A percentile compares a stretch with the other conserved stretches of the same genome.
These are phyloP conservation scores for Aplocera efformata DNA, from an alignment of 2,888 invertebrate species.

Conservation along the genomic window DNA sequence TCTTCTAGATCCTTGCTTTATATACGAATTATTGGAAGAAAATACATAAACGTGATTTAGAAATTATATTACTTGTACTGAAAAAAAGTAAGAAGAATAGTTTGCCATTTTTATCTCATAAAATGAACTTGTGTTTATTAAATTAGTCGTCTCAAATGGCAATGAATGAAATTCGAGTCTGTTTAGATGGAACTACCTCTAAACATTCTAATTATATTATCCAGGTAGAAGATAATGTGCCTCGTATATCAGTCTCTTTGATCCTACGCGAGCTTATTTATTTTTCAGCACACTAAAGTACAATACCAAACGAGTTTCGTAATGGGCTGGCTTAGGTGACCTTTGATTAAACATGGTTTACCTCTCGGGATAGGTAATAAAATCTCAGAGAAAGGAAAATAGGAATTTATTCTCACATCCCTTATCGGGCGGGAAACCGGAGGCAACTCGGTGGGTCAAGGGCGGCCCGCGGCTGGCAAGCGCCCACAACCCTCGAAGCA, in stretches of 20 bases:
- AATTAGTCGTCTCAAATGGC: too few relatives aligned
- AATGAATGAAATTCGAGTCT: too few relatives aligned
- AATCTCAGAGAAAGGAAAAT: constrained; percentile 23
- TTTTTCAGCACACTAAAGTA: constrained; percentile 8
- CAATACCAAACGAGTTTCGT: constrained; percentile 1
- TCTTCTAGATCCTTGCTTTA: too few relatives aligned
- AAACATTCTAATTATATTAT: too few relatives aligned
- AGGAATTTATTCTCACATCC: constrained; percentile 28
- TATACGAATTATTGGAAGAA: too few relatives aligned
- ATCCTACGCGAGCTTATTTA: background rate
- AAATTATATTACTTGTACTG: too few relatives aligned
- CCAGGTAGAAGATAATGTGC: constrained; percentile 2
- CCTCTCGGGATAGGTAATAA: constrained; percentile 13
- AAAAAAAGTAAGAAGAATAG: too few relatives aligned
- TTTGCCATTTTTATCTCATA: too few relatives aligned
- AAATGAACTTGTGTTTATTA: too few relatives aligned
- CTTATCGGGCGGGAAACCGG: constrained; percentile 40
- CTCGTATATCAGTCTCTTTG: constrained; percentile 1
- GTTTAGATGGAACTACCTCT: too few relatives aligned
- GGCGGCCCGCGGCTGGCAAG: constrained; percentile 47
- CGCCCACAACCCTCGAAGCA: constrained; percentile 32
- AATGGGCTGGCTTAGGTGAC: constrained; percentile 4
- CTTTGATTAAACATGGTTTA: constrained; percentile 18
- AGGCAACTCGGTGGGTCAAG: constrained; percentile 55
- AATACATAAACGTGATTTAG: too few relatives aligned